Evolutionary conservation across 2,797 vertebrate species (phyloP), one percentile per base, ranked within the genome.

Genomic region (Psittacula echo): DNA sequence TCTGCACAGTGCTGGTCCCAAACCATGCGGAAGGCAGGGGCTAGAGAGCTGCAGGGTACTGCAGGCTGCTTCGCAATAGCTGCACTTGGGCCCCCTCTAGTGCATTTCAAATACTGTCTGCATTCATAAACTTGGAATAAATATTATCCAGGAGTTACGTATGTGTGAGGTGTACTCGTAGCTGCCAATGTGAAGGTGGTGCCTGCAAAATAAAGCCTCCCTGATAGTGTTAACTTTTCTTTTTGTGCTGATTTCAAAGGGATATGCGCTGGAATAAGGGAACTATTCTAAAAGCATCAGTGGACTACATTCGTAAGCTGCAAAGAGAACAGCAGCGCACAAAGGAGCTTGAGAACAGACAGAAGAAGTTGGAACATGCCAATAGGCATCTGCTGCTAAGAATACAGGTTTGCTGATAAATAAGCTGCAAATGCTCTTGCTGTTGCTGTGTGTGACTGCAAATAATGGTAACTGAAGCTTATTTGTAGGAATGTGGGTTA

Each of bases 201-300:
- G 37, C 8, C 60, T 53, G 2, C 11, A 4, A 47, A 19, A 9
- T 16, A 61, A 72, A 82, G 29, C 42, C 39, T 93, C 7, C 13
- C 23, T 2, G 21, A 47, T 58, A 62, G 48, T 34, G 29, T 85
- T 3, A 90, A 75, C 61, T 37, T n/a, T 73, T n/a, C 65, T 21
- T 68, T 79, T 14, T 56, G 29, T 71, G 4, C 60, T 41, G 5
- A 11, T 68, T 24, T 90, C 91, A 1, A 92, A 99, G 99, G 95
- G 99, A 99, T 96, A 99, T 99, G 99, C 98, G 99, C 94, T 99
- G 99, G 99, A 99, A 99, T 98, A 99, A 99, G 97, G 99, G 99
- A 76, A 99, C 99, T 90, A 99, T 99, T 97, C 98, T 99, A 32
- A 99, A 99, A 96, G 99, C 99, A 2, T 99, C 99, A 0, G 99